Percentiles rank a stretch among this genome's conserved stretches.
Conservation (phyloP, 2,888 invertebrate genomes). For the Drosophila falleni region DNA sequence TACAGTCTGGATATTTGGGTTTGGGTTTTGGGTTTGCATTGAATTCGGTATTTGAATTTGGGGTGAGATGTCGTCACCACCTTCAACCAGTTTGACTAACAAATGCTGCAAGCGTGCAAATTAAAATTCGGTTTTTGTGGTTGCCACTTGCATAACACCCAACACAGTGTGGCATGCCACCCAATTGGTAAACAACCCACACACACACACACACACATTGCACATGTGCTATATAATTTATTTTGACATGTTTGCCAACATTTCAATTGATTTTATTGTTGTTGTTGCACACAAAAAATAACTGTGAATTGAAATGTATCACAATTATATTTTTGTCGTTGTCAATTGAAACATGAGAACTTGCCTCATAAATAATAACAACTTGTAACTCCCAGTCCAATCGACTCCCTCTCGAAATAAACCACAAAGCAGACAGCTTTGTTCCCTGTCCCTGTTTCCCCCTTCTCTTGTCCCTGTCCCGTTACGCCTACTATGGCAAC, state of each 20-base stretch:
- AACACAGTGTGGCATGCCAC: slow-evolving; percentile 24
- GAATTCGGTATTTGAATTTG: slow-evolving; percentile 19
- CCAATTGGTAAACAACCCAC: slow-evolving; percentile 69
- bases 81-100: slow-evolving; percentile 69
- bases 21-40: slow-evolving; percentile 24
- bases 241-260: slow-evolving; percentile 85
- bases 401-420: slow-evolving; percentile 16
- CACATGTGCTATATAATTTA: slow-evolving; percentile 80
- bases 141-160: slow-evolving; percentile 78
- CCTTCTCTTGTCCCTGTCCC: not conserved
- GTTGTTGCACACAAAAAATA: slow-evolving; percentile 44
- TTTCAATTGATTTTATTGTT: slow-evolving; percentile 85
- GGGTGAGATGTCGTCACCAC: slow-evolving; percentile 29
- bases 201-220: slow-evolving; percentile 26
- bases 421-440: slow-evolving; percentile 71
- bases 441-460: slow-evolving; percentile 1
- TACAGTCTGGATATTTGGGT: not conserved
- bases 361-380: slow-evolving; percentile 71
- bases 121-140: slow-evolving; percentile 81
- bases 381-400: slow-evolving; percentile 63
- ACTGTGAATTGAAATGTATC: slow-evolving; percentile 75
- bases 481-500: slow-evolving; percentile 39
- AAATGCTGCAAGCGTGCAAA: slow-evolving; percentile 82
- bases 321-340: slow-evolving; percentile 67
- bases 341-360: slow-evolving; percentile 74